phyloP scores from a whole-genome alignment of 2,797 vertebrate species.

The Oreonectes daqikongensis region DNA sequence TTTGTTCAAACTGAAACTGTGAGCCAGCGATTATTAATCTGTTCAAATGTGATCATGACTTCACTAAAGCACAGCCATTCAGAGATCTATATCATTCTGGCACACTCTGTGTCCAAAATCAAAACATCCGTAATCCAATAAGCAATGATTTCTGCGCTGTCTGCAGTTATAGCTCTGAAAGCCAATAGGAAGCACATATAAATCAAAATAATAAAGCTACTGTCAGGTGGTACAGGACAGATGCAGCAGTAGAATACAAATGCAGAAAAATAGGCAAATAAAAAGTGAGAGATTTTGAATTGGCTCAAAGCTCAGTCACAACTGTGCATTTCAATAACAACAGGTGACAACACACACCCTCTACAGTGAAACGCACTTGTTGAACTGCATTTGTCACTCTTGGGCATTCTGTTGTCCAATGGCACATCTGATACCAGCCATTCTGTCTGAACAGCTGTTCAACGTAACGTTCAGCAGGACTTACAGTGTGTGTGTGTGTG shows the following conservation, averaged over 20 bases:
- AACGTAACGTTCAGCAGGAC: conserved; percentile 2
- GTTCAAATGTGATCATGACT: background rate
- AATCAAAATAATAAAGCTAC: conserved; percentile 47
- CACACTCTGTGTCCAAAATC: background rate
- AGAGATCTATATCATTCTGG: conserved; percentile 22
- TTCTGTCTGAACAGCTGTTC: conserved; percentile 27
- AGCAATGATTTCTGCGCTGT: conserved; percentile 38
- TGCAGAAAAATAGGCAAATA: conserved; percentile 15
- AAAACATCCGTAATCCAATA: conserved; percentile 38
- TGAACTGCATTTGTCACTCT: conserved; percentile 46
- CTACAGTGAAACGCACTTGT: conserved; percentile 30
- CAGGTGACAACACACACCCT: conserved; percentile 39
- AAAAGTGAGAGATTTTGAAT: conserved; percentile 11
- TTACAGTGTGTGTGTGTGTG: conserved; percentile 9
- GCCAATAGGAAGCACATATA: conserved; percentile 4
- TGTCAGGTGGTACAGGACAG: conserved; percentile 1
- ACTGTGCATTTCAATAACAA: conserved; percentile 30
- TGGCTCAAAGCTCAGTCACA: conserved; percentile 29
- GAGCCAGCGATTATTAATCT: background rate
- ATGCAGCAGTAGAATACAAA: background rate
- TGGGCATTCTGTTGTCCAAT: conserved; percentile 26
- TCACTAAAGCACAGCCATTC: background rate
- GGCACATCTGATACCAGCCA: conserved; percentile 14
- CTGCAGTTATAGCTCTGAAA: conserved; percentile 33
- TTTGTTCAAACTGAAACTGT: background rate